A percentile compares a stretch with the other conserved stretches of the same genome.
phyloP scores from a whole-genome alignment of 1,140 invertebrate species.

The Plectrocnemia conspersa region DNA sequence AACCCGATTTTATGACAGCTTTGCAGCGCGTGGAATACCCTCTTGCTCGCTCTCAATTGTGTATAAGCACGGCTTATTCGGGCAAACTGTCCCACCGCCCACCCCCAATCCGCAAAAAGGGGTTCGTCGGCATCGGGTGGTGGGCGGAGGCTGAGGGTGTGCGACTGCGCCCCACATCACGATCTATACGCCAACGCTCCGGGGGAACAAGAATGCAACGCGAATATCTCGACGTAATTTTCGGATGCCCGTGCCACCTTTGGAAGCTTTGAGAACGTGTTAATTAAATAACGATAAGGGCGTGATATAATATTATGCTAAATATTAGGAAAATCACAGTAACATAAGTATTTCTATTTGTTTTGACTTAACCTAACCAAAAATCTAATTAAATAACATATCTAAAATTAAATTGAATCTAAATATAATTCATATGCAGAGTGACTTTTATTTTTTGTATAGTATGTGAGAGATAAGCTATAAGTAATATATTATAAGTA shows the following conservation, averaged over 20 bases:
- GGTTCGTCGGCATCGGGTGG: not conserved
- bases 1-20: slow-evolving; percentile 5
- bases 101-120: not conserved
- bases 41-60: not conserved
- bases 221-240: slow-evolving; percentile 10
- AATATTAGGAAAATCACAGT: too few relatives aligned
- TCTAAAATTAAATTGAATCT: too few relatives aligned
- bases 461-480: too few relatives aligned
- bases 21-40: slow-evolving; percentile 2
- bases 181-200: slow-evolving; percentile 19
- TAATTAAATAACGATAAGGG: too few relatives aligned
- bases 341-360: too few relatives aligned
- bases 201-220: slow-evolving; percentile 20
- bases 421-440: too few relatives aligned
- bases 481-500: too few relatives aligned
- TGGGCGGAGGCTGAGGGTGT: slow-evolving; percentile 8
- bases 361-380: too few relatives aligned
- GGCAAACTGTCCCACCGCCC: not conserved
- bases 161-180: slow-evolving; percentile 26
- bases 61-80: slow-evolving; percentile 17
- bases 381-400: too few relatives aligned
- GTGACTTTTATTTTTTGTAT: too few relatives aligned
- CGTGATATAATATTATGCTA: too few relatives aligned
- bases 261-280: too few relatives aligned
- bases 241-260: slow-evolving; percentile 14